Conservation (phyloP, 1,140 invertebrate genomes). For the Choristoneura fumiferana region DNA sequence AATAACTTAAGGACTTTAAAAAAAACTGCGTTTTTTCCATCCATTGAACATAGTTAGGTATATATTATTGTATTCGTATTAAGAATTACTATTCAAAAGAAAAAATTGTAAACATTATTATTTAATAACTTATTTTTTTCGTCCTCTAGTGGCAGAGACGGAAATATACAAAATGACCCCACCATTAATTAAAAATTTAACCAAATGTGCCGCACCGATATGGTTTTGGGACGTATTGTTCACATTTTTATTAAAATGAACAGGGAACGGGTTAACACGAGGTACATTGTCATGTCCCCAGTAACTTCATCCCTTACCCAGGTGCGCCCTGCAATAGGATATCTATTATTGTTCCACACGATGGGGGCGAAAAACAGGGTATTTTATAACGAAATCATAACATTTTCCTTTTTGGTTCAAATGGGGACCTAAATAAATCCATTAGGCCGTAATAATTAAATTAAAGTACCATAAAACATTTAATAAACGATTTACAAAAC, state of each 20-base stretch:
- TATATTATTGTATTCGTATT: too few relatives aligned
- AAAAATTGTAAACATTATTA: too few relatives aligned
- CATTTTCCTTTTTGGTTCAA: not conserved
- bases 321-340: not conserved
- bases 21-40: too few relatives aligned
- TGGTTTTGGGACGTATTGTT: not conserved
- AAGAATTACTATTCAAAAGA: too few relatives aligned
- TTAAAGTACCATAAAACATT: constrained; percentile 9
- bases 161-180: too few relatives aligned
- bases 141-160: too few relatives aligned
- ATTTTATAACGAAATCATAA: not conserved
- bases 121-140: too few relatives aligned
- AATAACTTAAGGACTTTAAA: too few relatives aligned
- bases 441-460: not conserved
- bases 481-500: constrained; percentile 15
- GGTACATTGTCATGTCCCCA: not conserved
- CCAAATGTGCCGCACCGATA: not conserved
- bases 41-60: too few relatives aligned
- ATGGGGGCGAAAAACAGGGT: not conserved
- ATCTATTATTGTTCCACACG: not conserved
- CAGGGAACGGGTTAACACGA: not conserved
- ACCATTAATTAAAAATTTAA: constrained; percentile 5
- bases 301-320: constrained; percentile 4
- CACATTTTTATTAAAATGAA: constrained; percentile 11
- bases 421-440: constrained; percentile 10